Conservation (phyloP, 2,888 invertebrate genomes). For the Orthonevra nobilis region DNA sequence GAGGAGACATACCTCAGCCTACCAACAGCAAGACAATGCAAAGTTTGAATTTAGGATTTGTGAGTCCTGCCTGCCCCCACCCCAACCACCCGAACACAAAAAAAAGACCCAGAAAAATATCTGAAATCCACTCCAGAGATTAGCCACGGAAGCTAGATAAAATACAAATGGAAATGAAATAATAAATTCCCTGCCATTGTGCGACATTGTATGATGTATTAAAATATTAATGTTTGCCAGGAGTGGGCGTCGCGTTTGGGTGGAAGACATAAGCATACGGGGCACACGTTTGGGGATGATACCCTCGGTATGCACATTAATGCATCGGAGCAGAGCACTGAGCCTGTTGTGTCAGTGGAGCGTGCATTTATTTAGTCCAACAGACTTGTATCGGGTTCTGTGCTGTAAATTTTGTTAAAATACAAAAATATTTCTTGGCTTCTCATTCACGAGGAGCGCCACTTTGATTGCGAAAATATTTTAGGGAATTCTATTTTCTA, state of each 20-base stretch:
- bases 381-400: too few species aligned
- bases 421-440: too few species aligned
- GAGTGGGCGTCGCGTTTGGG: too few species aligned
- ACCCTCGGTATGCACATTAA: conserved; percentile 58
- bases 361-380: conserved; percentile 46
- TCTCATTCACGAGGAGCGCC: too few species aligned
- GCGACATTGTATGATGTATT: conserved; percentile 69
- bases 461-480: too few species aligned
- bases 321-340: conserved; percentile 51
- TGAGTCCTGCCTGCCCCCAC: conserved; percentile 19
- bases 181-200: conserved; percentile 69
- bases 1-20: conserved; percentile 26
- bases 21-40: conserved; percentile 62
- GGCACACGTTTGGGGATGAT: not conserved
- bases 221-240: conserved; percentile 68
- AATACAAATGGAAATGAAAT: conserved; percentile 70
- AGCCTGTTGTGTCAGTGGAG: conserved; percentile 39
- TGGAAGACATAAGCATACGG: not conserved
- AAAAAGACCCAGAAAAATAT: conserved; percentile 9
- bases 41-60: conserved; percentile 67
- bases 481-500: too few species aligned
- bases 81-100: too few species aligned
- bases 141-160: conserved; percentile 70
- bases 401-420: too few species aligned
- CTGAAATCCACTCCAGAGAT: conserved; percentile 67